Base-by-base conservation (phyloP, 2,888 invertebrate species). In the Papilio elwesi region DNA sequence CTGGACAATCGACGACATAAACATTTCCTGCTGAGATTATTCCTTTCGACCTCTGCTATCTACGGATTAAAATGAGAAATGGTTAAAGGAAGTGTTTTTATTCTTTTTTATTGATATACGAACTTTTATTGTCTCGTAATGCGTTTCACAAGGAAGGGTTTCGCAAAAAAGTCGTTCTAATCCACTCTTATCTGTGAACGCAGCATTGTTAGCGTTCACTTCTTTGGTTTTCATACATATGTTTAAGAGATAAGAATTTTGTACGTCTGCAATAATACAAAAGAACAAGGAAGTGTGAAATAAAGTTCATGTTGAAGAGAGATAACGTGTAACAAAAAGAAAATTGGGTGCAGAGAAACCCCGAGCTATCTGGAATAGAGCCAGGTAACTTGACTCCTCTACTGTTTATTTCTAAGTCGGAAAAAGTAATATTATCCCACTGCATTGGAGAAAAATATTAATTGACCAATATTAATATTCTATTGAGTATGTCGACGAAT, bases 201-300 rank as follows among this genome's bases (percentile, higher is more conserved):
- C 82, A 79, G 78, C 74, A 77, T 78, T 80, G 77, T 80, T 79
- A 78, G 78, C 80, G 76, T 73, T 71, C 74, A 68, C 36, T 79
- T 80, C 78, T 78, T 79, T 81, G 79, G 79, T 83, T 81, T 83
- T 81, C 81, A 84, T 82, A 76, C 77, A 79, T 79, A 81, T 77
- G 77, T 79, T 77, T 81, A 78, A 83, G 78, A 82, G 81, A 85
- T 83, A 87, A 86, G 80, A 74, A 75, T 74, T 82, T 85, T 87
- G 81, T 75, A 75, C 73, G 76, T 69, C 76, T 74, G 47, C 49
- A 68, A 62, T 62, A 76, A 71, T 73, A 77, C 70, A 81, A 78
- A 77, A 72, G 74, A 75, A 74, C 71, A 71, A 73, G 53, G 67
- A 75, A 74, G 79, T 75, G 67, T 51, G 66, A 74, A 73, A 55